Base-by-base conservation (phyloP, 64 coral and sea anemone genomes). In the Anthopleura sola region DNA sequence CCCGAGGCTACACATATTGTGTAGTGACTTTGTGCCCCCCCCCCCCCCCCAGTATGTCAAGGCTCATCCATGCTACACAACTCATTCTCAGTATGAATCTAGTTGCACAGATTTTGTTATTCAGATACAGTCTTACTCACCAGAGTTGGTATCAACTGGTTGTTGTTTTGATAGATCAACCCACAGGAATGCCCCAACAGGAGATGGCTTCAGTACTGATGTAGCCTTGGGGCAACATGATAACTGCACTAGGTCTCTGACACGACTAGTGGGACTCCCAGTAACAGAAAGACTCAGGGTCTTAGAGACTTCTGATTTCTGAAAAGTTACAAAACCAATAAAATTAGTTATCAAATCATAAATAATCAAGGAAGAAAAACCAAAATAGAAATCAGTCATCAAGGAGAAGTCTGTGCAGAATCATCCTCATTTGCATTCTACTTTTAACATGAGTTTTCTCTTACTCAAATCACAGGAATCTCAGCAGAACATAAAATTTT, bases 291-390 rank as follows among this genome's bases (percentile, higher is more conserved):
- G 26, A 17, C 36, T 36, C 57, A 83, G 49, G 8, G 82, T 57
- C 23, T 83, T 83, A 20, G 55, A 83, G 48, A 83, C 82, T 36
- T 83, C 82, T 56, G 48, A 56, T 49, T 21, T 56, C 82, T 83
- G 50, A 34, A 83, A 83, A 21, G 12, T 7, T 24, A 0, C 2
- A 13, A 33, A 69, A 6, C 11, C 5, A 62, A 23, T 26, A 1
- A 62, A 26, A n/a, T 62, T 28, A n/a, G 16, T 62, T n/a, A 62
- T 7, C 4, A 44, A 8, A n/a, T n/a, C 5, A 26, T 26, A 26
- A 16, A 17, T 58, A 48, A 11, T 48, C 40, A 53, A 53, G 7
- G 16, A 12, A 0, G 11, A 53, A 53, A 53, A 53, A 17, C n/a
- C n/a, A n/a, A n/a, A 48, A 48, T 3, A 48, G 46, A 48, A 48